phyloP scores from a whole-genome alignment of 2,113 vertebrate species.

The Muntiacus muntjak region DNA sequence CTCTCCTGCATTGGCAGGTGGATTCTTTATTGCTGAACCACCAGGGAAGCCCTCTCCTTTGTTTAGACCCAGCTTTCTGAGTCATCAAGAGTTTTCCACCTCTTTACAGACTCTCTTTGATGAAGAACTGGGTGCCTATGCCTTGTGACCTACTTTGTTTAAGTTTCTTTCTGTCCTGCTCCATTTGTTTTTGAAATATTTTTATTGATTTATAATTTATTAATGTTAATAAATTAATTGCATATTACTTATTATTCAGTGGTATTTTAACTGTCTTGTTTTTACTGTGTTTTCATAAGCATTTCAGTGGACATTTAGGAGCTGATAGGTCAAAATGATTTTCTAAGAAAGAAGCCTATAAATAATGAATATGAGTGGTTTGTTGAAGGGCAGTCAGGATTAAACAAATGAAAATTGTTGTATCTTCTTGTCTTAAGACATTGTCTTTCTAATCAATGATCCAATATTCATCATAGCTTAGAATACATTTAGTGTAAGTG shows the following conservation, averaged over 20 bases:
- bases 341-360: not conserved
- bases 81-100: not conserved
- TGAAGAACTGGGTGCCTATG: not conserved
- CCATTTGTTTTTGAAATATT: not conserved
- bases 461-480: not conserved
- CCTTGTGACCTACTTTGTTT: not conserved
- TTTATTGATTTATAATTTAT: not conserved
- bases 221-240: not conserved
- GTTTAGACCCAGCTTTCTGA: not conserved
- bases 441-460: not conserved
- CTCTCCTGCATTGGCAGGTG: not conserved
- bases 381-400: not conserved
- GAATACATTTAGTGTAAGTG: not conserved
- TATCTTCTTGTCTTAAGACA: not conserved
- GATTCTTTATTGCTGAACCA: not conserved
- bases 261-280: not conserved
- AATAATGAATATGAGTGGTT: not conserved
- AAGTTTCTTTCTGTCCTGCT: not conserved
- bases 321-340: not conserved
- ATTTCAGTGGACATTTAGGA: not conserved
- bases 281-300: not conserved
- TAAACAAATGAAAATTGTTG: not conserved
- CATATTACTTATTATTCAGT: not conserved
- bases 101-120: not conserved
- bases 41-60: not conserved